These are phyloP conservation scores for Molossus alvarezi DNA, from an alignment of 2,797 vertebrate genomes.

Conservation along the genomic window DNA sequence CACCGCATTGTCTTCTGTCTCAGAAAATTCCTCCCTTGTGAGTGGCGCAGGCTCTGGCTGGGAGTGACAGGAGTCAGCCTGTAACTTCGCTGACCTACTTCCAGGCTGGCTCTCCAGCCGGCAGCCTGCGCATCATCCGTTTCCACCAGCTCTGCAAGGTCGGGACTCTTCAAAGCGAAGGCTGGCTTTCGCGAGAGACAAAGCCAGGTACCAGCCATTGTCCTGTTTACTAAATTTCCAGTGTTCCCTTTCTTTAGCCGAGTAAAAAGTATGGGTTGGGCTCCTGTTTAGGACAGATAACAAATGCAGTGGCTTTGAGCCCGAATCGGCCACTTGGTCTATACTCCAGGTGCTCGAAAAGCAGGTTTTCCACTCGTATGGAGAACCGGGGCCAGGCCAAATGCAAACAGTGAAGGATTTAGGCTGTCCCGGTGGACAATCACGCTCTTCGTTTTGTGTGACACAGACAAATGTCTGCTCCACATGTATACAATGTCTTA, in stretches of 20 bases:
- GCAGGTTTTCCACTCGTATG: slow-evolving; percentile 58
- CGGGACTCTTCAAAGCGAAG: slow-evolving; percentile 75
- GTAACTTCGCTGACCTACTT: slow-evolving; percentile 84
- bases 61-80: slow-evolving; percentile 81
- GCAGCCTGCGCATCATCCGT: slow-evolving; percentile 75
- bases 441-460: neutral
- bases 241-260: slow-evolving; percentile 69
- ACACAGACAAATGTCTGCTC: slow-evolving; percentile 68
- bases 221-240: slow-evolving; percentile 75
- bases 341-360: slow-evolving; percentile 67
- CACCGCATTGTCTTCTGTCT: slow-evolving; percentile 54
- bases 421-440: neutral
- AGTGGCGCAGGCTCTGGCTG: slow-evolving; percentile 47
- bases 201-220: slow-evolving; percentile 78
- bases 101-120: slow-evolving; percentile 61
- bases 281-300: slow-evolving; percentile 82
- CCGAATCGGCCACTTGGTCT: slow-evolving; percentile 75
- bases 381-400: slow-evolving; percentile 20
- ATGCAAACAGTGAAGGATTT: slow-evolving; percentile 30
- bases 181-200: slow-evolving; percentile 73
- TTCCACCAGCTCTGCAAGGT: slow-evolving; percentile 85
- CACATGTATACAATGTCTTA: slow-evolving; percentile 81
- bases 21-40: neutral
- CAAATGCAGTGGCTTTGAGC: slow-evolving; percentile 78
- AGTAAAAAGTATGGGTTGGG: slow-evolving; percentile 70